phyloP scores from a whole-genome alignment of 2,113 vertebrate species.

The Donacobius atricapilla region DNA sequence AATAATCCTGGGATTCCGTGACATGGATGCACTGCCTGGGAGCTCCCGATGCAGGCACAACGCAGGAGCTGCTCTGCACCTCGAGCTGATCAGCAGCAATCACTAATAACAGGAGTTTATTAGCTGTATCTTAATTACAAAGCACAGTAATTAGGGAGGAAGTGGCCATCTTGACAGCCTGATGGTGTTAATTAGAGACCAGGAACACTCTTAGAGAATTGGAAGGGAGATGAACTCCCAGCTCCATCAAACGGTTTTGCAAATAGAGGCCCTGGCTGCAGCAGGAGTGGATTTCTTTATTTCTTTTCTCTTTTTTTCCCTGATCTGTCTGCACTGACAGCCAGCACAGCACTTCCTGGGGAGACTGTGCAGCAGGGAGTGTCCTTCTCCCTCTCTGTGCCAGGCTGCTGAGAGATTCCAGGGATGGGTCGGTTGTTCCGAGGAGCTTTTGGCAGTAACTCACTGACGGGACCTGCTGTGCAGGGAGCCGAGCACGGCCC shows the following conservation, averaged over 20 bases:
- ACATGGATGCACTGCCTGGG: rapidly evolving
- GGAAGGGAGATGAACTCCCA: not conserved
- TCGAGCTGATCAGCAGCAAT: not conserved
- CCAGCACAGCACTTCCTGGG: not conserved
- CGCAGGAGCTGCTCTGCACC: not conserved
- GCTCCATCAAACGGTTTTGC: not conserved
- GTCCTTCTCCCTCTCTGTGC: not conserved
- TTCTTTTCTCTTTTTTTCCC: not conserved
- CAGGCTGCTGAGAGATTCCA: not conserved
- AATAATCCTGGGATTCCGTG: not conserved
- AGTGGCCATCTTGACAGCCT: not conserved
- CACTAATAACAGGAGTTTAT: not conserved
- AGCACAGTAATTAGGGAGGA: not conserved
- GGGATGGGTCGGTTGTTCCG: not conserved
- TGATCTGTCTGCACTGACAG: not conserved
- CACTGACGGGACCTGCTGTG: not conserved
- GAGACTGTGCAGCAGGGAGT: not conserved
- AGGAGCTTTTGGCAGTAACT: not conserved
- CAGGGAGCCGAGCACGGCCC: not conserved
- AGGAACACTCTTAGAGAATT: not conserved
- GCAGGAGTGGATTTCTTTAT: not conserved
- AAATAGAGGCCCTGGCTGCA: not conserved
- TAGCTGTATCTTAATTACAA: not conserved
- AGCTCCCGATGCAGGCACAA: rapidly evolving
- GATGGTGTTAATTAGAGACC: not conserved